phyloP scores from a whole-genome alignment of 2,888 invertebrate species.

The Scrobipalpa costella region DNA sequence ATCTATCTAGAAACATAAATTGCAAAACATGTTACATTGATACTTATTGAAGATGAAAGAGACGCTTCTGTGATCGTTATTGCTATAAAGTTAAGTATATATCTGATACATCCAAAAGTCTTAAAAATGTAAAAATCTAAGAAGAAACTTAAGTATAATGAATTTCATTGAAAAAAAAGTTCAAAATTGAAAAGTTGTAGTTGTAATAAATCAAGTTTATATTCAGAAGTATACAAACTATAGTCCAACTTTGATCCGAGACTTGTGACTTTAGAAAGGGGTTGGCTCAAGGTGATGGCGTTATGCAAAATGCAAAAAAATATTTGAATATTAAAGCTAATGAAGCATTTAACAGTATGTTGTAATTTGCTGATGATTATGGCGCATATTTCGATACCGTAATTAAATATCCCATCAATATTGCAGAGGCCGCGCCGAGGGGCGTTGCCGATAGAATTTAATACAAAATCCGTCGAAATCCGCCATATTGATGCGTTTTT shows the following conservation, averaged over 20 bases:
- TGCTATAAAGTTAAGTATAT: too few species aligned
- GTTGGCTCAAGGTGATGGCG: constrained; percentile 23
- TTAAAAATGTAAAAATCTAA: too few species aligned
- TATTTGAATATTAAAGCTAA: constrained; percentile 1
- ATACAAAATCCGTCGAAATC: constrained; percentile 69
- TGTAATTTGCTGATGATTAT: constrained; percentile 14
- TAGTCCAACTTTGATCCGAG: neutral
- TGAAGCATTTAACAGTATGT: constrained; percentile 11
- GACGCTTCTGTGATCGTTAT: too few species aligned
- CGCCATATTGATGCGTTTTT: constrained; percentile 75
- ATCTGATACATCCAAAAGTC: too few species aligned
- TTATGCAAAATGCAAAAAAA: constrained; percentile 32
- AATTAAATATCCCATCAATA: constrained; percentile 59
- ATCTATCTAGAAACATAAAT: neutral
- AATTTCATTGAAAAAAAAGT: too few species aligned
- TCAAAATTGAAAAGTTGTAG: too few species aligned
- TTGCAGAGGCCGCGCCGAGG: constrained; percentile 37
- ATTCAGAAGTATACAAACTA: neutral
- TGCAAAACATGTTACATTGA: neutral
- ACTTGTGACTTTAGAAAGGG: neutral
- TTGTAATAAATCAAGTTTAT: neutral
- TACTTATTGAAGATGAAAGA: neutral
- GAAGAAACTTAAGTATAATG: too few species aligned
- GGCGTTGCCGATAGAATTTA: constrained; percentile 74
- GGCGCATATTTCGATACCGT: constrained; percentile 29